Evolutionary conservation across 2,113 vertebrate genomes (phyloP), one percentile per base, ranked within the genome.

Genomic region (Ammodytes dubius): DNA sequence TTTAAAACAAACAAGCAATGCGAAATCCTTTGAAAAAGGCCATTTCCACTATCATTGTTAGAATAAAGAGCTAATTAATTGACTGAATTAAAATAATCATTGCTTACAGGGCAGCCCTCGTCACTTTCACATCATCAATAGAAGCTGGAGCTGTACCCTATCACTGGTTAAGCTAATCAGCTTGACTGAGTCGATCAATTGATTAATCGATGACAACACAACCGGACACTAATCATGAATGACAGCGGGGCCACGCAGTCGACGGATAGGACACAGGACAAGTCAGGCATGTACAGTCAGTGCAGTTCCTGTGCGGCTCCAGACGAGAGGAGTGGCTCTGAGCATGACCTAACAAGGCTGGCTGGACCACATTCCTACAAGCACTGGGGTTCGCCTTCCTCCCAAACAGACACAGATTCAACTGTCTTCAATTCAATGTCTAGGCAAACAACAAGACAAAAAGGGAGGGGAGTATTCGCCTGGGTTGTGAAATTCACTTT

Each of bases 331-430:
- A 88, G 90, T 71, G 89, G 88, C 88, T 76, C 67, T 39, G 60
- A 78, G 77, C 52, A 61, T 74, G 84, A 91, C 64, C 82, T 45
- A 86, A 88, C 83, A 81, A 27, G 70, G 83, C 93, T 81, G 72
- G 91, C 74, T 80, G 50, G 67, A 85, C 83, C 4, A 79, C 93
- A 93, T 94, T 94, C 92, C 87, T 87, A 54, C 15, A 74, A 84
- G 50, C 10, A n/a, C 79, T 58, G 77, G 52, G 70, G 70, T 86
- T 81, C 14, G 70, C 65, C 83, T 82, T 86, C 72, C 58, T 84
- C 79, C 61, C 57, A 79, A 46, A 70, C 53, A 80, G 76, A 77
- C 85, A 82, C 81, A 79, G 57, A 72, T 35, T 77, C 66, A 68
- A 67, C 67, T 79, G 75, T 70, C 64, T 74, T 64, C 45, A 37